phyloP scores from a whole-genome alignment of 2,888 invertebrate species.

The Shargacucullia verbasci region DNA sequence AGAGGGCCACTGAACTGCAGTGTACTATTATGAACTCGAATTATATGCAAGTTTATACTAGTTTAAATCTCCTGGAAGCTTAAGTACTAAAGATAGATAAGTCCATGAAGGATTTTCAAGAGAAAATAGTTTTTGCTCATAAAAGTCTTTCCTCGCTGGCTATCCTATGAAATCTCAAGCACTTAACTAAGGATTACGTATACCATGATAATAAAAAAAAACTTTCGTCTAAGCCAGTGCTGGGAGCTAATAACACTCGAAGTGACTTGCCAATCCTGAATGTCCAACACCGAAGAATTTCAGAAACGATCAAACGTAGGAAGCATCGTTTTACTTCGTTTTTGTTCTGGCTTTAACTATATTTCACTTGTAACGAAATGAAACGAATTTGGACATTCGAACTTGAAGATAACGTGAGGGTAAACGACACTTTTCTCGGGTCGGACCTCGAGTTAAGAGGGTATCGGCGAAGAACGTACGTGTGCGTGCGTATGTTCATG shows the following conservation, averaged over 20 bases:
- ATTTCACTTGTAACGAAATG: constrained; percentile 68
- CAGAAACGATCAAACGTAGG: constrained; percentile 53
- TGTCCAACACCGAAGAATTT: constrained; percentile 51
- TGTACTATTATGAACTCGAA: no score
- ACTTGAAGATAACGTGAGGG: constrained; percentile 67
- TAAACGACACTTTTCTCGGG: constrained; percentile 66
- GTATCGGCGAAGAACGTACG: constrained; percentile 52
- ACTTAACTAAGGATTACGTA: constrained; percentile 44
- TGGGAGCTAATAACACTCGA: constrained; percentile 39
- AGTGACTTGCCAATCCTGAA: constrained; percentile 26
- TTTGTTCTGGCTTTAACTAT: constrained; percentile 60
- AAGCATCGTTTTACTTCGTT: constrained; percentile 57
- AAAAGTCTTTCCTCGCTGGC: constrained; percentile 42
- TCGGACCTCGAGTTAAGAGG: constrained; percentile 63
- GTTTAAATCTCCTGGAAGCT: constrained; percentile 22
- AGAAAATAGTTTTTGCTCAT: constrained; percentile 38
- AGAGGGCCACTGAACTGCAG: no score
- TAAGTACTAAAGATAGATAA: constrained; percentile 33
- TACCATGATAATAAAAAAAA: constrained; percentile 37
- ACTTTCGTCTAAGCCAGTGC: constrained; percentile 23
- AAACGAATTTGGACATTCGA: constrained; percentile 68
- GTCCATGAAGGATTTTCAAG: constrained; percentile 23
- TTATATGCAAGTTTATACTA: no score
- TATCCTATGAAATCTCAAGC: constrained; percentile 39
- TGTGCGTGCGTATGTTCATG: constrained; percentile 50